phyloP scores from a whole-genome alignment of 2,797 vertebrate genomes.

The Sebastes taczanowskii region DNA sequence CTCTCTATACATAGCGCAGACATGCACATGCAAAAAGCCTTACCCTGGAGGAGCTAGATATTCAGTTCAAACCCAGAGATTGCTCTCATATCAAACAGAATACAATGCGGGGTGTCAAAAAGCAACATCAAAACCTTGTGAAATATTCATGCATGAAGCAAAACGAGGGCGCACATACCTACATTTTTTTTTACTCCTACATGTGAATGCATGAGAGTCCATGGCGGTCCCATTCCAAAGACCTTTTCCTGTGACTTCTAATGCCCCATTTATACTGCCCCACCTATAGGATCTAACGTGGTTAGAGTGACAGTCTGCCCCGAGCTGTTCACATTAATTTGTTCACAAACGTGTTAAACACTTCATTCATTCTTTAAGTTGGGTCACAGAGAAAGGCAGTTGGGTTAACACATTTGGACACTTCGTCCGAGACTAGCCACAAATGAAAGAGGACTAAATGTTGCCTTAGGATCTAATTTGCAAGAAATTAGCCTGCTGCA shows the following conservation, averaged over 20 bases:
- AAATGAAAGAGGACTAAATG: constrained; percentile 40
- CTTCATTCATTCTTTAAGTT: constrained; percentile 30
- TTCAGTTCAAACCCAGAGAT: neutral
- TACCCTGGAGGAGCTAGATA: neutral
- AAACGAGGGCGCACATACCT: constrained; percentile 76
- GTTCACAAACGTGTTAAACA: constrained; percentile 35
- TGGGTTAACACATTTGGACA: constrained; percentile 53
- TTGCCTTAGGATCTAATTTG: constrained; percentile 42
- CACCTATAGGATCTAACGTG: constrained; percentile 65
- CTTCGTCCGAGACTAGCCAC: constrained; percentile 14
- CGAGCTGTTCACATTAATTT: constrained; percentile 66
- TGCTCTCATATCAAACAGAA: neutral
- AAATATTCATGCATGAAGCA: constrained; percentile 20
- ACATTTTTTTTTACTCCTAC: constrained; percentile 81
- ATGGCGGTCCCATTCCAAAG: constrained; percentile 77
- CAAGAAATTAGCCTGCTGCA: neutral
- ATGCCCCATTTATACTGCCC: constrained; percentile 79
- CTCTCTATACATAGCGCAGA: neutral
- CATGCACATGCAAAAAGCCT: neutral
- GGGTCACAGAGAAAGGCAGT: constrained; percentile 14
- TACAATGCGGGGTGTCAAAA: neutral
- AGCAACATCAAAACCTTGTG: neutral
- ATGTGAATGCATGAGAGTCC: constrained; percentile 78
- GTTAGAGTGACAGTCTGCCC: constrained; percentile 78
- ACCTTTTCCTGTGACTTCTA: constrained; percentile 50